Percentiles rank a stretch among this genome's conserved stretches.
These are phyloP conservation scores for Rhodeus uyekii DNA, from an alignment of 2,797 vertebrate genomes.

Conservation along the genomic window DNA sequence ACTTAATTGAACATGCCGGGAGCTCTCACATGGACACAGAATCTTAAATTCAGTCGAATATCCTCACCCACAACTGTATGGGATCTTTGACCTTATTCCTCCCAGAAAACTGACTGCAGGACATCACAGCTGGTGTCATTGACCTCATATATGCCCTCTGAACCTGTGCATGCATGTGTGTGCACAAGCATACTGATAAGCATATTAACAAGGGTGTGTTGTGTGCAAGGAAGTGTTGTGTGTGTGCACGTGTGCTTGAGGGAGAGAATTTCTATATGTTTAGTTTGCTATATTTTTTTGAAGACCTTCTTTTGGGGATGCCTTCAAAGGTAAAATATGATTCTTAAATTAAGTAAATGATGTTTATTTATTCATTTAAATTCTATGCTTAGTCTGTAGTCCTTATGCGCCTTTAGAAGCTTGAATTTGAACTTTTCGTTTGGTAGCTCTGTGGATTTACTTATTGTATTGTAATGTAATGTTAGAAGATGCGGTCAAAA, in stretches of 20 bases:
- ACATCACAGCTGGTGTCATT: not conserved
- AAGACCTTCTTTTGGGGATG: not conserved
- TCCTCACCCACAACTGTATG: not conserved
- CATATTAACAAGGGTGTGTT: not conserved
- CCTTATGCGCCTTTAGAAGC: not conserved
- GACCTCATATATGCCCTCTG: not conserved
- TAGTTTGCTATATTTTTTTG: not conserved
- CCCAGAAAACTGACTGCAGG: not conserved
- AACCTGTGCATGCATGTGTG: not conserved
- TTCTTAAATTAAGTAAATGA: not conserved
- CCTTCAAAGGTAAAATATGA: not conserved
- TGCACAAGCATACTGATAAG: slow-evolving; percentile 1
- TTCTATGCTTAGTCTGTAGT: not conserved
- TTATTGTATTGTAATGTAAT: too few relatives aligned
- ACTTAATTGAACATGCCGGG: slow-evolving; percentile 7
- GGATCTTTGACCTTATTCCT: not conserved
- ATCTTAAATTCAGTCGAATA: not conserved
- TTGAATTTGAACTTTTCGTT: too few relatives aligned
- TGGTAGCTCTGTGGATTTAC: too few relatives aligned
- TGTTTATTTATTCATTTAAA: not conserved
- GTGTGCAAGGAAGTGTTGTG: not conserved
- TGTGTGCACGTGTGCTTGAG: not conserved
- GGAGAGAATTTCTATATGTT: not conserved
- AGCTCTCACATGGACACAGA: not conserved
- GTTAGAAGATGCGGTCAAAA: too few relatives aligned